Conservation (phyloP, 2,113 vertebrate species). For the Salvelinus alpinus region DNA sequence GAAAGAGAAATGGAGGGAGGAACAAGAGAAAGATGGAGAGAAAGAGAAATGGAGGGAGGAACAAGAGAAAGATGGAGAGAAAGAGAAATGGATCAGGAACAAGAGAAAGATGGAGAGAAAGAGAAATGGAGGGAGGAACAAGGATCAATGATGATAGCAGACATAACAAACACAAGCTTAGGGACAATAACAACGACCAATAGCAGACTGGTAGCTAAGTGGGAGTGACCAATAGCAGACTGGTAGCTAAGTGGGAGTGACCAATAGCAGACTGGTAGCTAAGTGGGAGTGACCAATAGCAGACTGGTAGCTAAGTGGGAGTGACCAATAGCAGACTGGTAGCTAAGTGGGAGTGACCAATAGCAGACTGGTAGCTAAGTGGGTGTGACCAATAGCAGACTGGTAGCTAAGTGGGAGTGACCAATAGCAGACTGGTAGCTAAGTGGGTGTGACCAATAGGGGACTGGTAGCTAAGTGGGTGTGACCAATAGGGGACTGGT, state of each 20-base stretch:
- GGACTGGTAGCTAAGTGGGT: too few species aligned
- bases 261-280: neutral
- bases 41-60: too few species aligned
- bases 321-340: slow-evolving; percentile 10
- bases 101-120: neutral
- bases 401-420: too few species aligned
- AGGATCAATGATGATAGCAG: slow-evolving; percentile 27
- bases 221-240: slow-evolving; percentile 20
- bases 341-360: slow-evolving; percentile 5
- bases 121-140: slow-evolving; percentile 11
- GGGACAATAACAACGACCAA: neutral
- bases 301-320: neutral
- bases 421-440: too few species aligned
- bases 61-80: too few species aligned
- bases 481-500: too few species aligned
- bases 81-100: neutral
- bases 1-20: too few species aligned
- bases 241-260: slow-evolving; percentile 5
- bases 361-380: neutral
- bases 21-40: too few species aligned
- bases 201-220: slow-evolving; percentile 11
- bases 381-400: neutral
- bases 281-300: neutral
- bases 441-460: too few species aligned
- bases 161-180: neutral